phyloP scores from a whole-genome alignment of 2,888 invertebrate genomes.

The Omphaloscelis lunosa region DNA sequence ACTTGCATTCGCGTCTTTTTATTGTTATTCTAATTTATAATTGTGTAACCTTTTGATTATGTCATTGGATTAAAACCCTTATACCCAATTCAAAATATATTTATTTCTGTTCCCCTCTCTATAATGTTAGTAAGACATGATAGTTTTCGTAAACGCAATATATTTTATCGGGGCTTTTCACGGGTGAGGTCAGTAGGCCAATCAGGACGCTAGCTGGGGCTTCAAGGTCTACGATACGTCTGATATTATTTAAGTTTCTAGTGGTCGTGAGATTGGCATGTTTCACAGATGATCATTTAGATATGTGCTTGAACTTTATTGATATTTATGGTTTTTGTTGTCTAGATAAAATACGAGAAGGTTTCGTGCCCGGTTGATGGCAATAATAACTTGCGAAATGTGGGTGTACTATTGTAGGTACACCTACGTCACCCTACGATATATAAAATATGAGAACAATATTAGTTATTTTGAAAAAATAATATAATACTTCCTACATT shows the following conservation, averaged over 20 bases:
- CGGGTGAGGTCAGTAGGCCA: constrained; percentile 54
- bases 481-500: background rate
- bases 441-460: too few relatives aligned
- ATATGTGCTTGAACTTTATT: background rate
- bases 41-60: constrained; percentile 38
- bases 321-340: too few relatives aligned
- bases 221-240: constrained; percentile 17
- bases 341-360: background rate
- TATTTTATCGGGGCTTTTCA: constrained; percentile 19
- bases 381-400: background rate
- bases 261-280: background rate
- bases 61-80: constrained; percentile 1
- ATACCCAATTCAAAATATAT: background rate
- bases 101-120: background rate
- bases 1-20: constrained; percentile 77
- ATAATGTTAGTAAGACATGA: background rate
- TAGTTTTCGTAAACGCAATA: constrained; percentile 19
- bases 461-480: too few relatives aligned
- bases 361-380: background rate
- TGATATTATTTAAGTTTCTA: constrained; percentile 16
- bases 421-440: background rate
- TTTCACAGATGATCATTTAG: background rate
- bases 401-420: background rate
- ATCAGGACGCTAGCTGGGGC: constrained; percentile 22
- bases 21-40: constrained; percentile 55